Base-by-base conservation (phyloP, 2,888 invertebrate species). In the Drosophila eohydei region DNA sequence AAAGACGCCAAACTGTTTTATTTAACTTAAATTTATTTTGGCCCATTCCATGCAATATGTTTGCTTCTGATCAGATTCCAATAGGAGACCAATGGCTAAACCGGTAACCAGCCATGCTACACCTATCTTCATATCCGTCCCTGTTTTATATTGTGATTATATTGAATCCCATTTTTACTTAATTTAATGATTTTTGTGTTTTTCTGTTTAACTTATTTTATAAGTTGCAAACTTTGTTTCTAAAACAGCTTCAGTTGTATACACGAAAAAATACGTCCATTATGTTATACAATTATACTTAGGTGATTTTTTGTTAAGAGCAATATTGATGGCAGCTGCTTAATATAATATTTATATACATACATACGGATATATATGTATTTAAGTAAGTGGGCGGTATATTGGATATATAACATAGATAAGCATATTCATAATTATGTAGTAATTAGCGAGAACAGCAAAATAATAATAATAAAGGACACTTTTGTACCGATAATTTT, bases 401-500 rank as follows among this genome's bases (percentile, higher is more conserved):
- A 55, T 57, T 54, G 54, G 52, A 68, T 9, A 30, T 41, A 50
- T 52, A 67, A 5, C 8, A 21, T 44, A 43, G 2, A 46, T 58
- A 60, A 21, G 43, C 50, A 51, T 55, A 59, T 40, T 36, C 34
- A 52, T 60, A 41, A 7, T 46, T 32, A 58, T 63, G 50, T 40
- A 63, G 58, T 56, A 55, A 38, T 52, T 68, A 70, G 79, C 48
- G 43, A 72, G 34, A n/a, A 55, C 48, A 59, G 4, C 16, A 41
- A 43, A 11, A 11, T 26, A 44, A 2, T 12, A 26, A 43, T 43
- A 83, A 82, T 81, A 84, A 81, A 82, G 72, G 64, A 74, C 74
- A 62, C 66, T 77, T 80, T 82, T 83, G 74, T 83, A 86, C 81
- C 72, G 38, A 62, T 28, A 55, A 60, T 28, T 14, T 41, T 4